Percentiles rank a stretch among this genome's conserved stretches.
phyloP scores from a whole-genome alignment of 1,140 invertebrate genomes.

The Camponotus floridanus region DNA sequence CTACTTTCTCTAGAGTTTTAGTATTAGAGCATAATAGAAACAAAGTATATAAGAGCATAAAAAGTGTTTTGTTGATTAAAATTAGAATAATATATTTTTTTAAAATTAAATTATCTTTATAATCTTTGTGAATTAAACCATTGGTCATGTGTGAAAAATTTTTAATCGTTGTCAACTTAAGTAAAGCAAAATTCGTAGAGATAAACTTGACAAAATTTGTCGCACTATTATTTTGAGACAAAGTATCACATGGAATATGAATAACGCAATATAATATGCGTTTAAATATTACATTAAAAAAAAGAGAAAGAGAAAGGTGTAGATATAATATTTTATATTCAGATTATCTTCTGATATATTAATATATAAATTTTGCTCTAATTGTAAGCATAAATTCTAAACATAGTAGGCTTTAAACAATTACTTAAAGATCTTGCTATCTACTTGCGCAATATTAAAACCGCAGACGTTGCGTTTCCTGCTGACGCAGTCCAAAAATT shows the following conservation, averaged over 20 bases:
- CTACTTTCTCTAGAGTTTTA: not conserved
- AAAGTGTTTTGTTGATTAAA: not conserved
- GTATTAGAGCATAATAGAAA: not conserved
- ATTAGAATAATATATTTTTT: not conserved
- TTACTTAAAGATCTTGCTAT: conserved; percentile 20
- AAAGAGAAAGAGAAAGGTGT: no score
- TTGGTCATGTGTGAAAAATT: not conserved
- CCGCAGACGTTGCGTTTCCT: conserved; percentile 28
- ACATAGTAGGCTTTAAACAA: conserved; percentile 47
- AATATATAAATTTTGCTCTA: conserved; percentile 26
- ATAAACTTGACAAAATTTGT: not conserved
- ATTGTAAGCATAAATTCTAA: not conserved
- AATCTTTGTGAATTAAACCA: not conserved
- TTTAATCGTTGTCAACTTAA: not conserved
- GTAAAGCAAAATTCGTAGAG: no score
- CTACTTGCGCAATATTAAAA: conserved; percentile 44
- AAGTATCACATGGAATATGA: no score
- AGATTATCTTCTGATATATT: conserved; percentile 5
- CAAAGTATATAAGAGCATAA: not conserved
- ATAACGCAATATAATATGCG: not conserved
- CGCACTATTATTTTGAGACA: no score
- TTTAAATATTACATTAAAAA: not conserved
- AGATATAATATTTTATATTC: conserved; percentile 14
- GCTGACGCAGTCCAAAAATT: conserved; percentile 59
- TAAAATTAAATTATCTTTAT: not conserved